These are phyloP conservation scores for Lepus europaeus DNA, from an alignment of 2,113 vertebrate species.

Conservation along the genomic window DNA sequence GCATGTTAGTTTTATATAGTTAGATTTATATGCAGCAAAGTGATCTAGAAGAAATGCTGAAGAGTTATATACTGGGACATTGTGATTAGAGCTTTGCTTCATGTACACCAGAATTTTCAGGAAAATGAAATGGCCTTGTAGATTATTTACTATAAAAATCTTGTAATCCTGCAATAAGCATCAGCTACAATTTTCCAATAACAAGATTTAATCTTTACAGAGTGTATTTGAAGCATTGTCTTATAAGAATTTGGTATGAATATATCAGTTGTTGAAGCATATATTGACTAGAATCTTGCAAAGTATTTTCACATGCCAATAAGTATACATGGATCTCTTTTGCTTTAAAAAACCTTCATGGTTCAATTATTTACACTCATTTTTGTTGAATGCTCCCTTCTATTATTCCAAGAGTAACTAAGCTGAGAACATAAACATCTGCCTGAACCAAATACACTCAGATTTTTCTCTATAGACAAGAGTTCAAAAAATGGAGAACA, in stretches of 20 bases:
- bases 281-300: not conserved
- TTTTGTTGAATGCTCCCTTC: not conserved
- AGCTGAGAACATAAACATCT: conserved; percentile 14
- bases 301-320: not conserved
- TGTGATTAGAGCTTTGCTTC: not conserved
- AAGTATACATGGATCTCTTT: not conserved
- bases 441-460: conserved; percentile 23
- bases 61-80: not conserved
- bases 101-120: not conserved
- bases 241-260: not conserved
- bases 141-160: not conserved
- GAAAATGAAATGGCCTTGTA: not conserved
- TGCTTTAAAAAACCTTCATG: not conserved
- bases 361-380: conserved; percentile 9
- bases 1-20: not conserved
- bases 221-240: not conserved
- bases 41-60: not conserved
- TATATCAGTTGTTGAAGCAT: not conserved
- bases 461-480: not conserved
- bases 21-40: not conserved
- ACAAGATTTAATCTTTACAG: not conserved
- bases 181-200: not conserved
- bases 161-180: not conserved
- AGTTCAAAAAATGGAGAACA: conserved; percentile 18
- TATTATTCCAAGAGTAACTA: not conserved